Evolutionary conservation across 2,888 invertebrate species (phyloP).

Genomic region (Alviniconcha strummeri): DNA sequence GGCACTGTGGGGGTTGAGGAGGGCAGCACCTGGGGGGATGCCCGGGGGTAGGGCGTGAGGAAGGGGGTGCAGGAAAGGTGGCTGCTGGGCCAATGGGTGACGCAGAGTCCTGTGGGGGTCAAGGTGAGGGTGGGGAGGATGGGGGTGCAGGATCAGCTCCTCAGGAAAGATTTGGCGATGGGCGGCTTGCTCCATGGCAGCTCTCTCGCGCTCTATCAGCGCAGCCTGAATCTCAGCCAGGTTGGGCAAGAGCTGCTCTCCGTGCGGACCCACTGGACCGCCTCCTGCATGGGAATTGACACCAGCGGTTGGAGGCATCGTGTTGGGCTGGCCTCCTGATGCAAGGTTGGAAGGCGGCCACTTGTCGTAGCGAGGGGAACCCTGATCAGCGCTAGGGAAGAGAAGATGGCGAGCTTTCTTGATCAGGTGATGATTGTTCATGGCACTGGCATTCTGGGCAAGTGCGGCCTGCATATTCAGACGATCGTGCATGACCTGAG

Average conservation of each 20-base stretch:
- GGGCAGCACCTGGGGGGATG: constrained; percentile 28
- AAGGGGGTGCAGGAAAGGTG: constrained; percentile 35
- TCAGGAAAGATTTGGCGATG: constrained; percentile 26
- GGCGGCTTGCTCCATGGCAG: constrained; percentile 14
- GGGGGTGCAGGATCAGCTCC: constrained; percentile 29
- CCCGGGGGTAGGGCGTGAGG: constrained; percentile 38
- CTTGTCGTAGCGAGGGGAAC: constrained; percentile 27
- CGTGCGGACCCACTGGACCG: constrained; percentile 3
- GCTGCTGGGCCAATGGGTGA: constrained; percentile 34
- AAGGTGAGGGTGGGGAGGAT: constrained; percentile 14
- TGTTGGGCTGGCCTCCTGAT: not conserved
- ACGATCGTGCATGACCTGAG: constrained; percentile 29
- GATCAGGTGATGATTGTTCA: constrained; percentile 30
- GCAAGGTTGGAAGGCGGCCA: constrained; percentile 21
- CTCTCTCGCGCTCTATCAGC: constrained; percentile 26
- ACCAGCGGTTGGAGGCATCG: not conserved
- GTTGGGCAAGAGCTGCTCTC: constrained; percentile 21
- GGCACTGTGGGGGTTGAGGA: constrained; percentile 47
- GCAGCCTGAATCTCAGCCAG: constrained; percentile 30
- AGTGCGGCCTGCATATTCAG: constrained; percentile 26
- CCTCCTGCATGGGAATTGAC: not conserved
- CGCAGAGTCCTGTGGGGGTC: constrained; percentile 34
- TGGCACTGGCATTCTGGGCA: constrained; percentile 27
- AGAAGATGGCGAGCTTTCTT: constrained; percentile 29
- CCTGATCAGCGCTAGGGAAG: constrained; percentile 18